A percentile compares a stretch with the other conserved stretches of the same genome.
phyloP scores from a whole-genome alignment of 2,888 invertebrate genomes.

The Perizoma affinitatum region DNA sequence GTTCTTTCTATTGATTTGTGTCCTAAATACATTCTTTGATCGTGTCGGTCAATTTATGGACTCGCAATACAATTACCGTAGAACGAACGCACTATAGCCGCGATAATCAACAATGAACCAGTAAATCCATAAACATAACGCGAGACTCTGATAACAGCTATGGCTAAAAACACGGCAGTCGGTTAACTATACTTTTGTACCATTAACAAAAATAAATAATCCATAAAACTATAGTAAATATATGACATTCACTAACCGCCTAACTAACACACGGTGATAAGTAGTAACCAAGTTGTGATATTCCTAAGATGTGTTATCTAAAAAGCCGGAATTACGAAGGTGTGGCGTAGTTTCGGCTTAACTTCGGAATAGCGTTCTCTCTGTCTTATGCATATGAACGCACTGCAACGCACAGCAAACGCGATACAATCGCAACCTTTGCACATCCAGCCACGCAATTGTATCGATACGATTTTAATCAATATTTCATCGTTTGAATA shows the following conservation, averaged over 20 bases:
- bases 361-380: too few species aligned
- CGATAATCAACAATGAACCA: not conserved
- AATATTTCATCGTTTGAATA: too few species aligned
- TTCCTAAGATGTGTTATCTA: not conserved
- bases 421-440: too few species aligned
- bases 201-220: conserved; percentile 36
- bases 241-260: conserved; percentile 35
- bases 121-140: conserved; percentile 7
- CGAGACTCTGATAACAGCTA: conserved; percentile 5
- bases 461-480: too few species aligned
- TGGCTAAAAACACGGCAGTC: conserved; percentile 25
- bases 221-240: conserved; percentile 28
- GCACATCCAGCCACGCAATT: too few species aligned
- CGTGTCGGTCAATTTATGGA: too few species aligned
- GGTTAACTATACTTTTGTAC: conserved; percentile 39
- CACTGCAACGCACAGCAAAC: too few species aligned
- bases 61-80: not conserved
- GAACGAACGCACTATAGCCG: not conserved
- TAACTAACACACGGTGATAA: not conserved
- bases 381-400: too few species aligned
- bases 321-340: too few species aligned
- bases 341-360: too few species aligned
- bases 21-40: too few species aligned
- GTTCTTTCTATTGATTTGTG: too few species aligned
- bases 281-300: not conserved